Evolutionary conservation across 1,140 invertebrate species (phyloP).

Genomic region (Agrypnia vestita): DNA sequence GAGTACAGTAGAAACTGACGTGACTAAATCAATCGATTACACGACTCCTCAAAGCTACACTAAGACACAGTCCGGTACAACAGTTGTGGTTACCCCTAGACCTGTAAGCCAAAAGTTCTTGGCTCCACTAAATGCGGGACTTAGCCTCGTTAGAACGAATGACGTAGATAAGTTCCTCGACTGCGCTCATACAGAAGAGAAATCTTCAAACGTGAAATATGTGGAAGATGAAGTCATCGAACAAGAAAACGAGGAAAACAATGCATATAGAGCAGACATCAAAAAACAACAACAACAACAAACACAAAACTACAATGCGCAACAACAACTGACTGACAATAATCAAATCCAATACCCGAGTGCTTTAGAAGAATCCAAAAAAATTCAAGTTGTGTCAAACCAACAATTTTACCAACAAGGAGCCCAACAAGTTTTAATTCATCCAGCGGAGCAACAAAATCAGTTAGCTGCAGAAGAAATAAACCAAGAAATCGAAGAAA

Average conservation of each 20-base stretch:
- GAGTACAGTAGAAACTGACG: conserved; percentile 57
- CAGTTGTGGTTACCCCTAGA: conserved; percentile 64
- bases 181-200: conserved; percentile 38
- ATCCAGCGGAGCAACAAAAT: conserved; percentile 59
- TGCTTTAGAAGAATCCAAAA: conserved; percentile 63
- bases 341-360: conserved; percentile 64
- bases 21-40: conserved; percentile 21
- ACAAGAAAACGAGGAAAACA: conserved; percentile 56
- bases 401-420: conserved; percentile 64
- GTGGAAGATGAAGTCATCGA: conserved; percentile 56
- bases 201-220: conserved; percentile 49
- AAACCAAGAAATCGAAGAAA: conserved; percentile 60
- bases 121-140: conserved; percentile 66
- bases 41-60: conserved; percentile 28
- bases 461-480: conserved; percentile 60
- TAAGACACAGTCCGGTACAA: conserved; percentile 65
- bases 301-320: background rate
- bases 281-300: conserved; percentile 45
- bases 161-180: conserved; percentile 54
- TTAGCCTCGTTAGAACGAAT: conserved; percentile 63
- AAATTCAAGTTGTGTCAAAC: conserved; percentile 65
- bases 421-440: conserved; percentile 59
- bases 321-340: conserved; percentile 35
- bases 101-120: conserved; percentile 66
- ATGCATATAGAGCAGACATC: conserved; percentile 44